phyloP scores from a whole-genome alignment of 2,888 invertebrate genomes.

The Dolomedes plantarius region DNA sequence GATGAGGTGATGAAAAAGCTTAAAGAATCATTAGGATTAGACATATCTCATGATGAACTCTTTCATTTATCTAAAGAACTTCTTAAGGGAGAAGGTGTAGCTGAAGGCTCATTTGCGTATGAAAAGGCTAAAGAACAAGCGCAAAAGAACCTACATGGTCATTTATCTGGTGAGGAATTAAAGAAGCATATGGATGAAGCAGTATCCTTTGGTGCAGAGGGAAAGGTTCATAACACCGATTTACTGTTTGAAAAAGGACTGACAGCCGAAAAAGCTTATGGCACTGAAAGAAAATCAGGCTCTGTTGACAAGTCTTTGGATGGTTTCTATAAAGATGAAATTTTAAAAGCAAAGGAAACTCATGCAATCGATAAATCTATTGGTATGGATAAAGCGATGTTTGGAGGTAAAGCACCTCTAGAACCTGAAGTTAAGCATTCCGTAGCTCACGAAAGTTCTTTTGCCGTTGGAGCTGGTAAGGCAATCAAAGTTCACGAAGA shows the following conservation, averaged over 20 bases:
- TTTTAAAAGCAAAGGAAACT: background rate
- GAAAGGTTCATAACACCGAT: background rate
- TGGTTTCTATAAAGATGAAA: background rate
- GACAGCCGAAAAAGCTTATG: background rate
- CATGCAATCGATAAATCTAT: background rate
- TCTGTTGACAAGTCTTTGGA: background rate
- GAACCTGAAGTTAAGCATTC: background rate
- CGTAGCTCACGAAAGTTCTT: background rate
- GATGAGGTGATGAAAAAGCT: background rate
- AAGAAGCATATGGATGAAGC: conserved; percentile 11
- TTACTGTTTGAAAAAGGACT: background rate
- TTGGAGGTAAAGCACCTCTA: background rate
- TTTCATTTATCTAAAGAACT: background rate
- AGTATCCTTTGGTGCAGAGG: background rate
- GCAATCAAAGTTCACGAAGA: background rate
- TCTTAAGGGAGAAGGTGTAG: background rate
- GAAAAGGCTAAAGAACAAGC: conserved; percentile 46
- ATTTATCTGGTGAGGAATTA: background rate
- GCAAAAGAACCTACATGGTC: conserved; percentile 33
- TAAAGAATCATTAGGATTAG: background rate
- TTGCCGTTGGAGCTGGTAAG: background rate
- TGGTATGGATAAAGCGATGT: background rate
- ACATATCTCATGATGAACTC: background rate
- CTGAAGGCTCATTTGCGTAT: conserved; percentile 38
- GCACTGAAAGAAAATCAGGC: background rate